These are phyloP conservation scores for Eupelmus urozonus DNA, from an alignment of 2,888 invertebrate species.

Conservation along the genomic window DNA sequence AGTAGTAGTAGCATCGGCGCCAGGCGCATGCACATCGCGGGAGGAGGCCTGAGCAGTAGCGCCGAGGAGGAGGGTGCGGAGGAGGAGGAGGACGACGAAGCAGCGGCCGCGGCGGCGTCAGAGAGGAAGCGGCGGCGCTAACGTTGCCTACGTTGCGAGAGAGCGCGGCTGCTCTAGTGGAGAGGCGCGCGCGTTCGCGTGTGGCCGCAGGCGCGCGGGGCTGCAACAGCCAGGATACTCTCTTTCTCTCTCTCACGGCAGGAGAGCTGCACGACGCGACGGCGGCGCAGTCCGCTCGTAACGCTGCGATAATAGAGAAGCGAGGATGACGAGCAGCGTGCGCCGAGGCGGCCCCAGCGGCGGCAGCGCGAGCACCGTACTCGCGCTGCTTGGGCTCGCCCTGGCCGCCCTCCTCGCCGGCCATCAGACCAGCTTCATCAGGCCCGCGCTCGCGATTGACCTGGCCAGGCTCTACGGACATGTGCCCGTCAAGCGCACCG, in stretches of 20 bases:
- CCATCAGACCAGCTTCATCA: conserved; percentile 79
- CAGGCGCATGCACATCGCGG: neutral
- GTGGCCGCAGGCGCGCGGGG: neutral
- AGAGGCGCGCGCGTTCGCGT: conserved; percentile 1
- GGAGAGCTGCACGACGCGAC: no score
- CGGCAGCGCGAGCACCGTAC: conserved; percentile 4
- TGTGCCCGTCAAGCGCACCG: conserved; percentile 81
- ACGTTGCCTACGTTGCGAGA: no score
- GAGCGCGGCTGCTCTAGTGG: neutral
- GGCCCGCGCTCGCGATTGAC: conserved; percentile 85
- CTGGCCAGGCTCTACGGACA: conserved; percentile 90
- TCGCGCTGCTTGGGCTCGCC: conserved; percentile 75
- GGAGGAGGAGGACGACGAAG: neutral
- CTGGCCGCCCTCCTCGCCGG: conserved; percentile 77
- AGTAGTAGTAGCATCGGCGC: neutral
- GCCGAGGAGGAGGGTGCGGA: neutral
- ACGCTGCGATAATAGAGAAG: no score
- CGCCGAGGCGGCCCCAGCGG: conserved; percentile 4
- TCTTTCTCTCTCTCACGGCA: no score
- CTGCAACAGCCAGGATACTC: no score
- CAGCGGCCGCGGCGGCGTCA: neutral
- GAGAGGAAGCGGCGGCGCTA: neutral
- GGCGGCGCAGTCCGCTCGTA: no score
- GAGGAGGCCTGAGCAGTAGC: neutral
- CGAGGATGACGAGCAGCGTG: neutral